A percentile compares a stretch with the other conserved stretches of the same genome.
Evolutionary conservation across 2,797 vertebrate genomes (phyloP).

Genomic region (Acestrorhynchus altus): DNA sequence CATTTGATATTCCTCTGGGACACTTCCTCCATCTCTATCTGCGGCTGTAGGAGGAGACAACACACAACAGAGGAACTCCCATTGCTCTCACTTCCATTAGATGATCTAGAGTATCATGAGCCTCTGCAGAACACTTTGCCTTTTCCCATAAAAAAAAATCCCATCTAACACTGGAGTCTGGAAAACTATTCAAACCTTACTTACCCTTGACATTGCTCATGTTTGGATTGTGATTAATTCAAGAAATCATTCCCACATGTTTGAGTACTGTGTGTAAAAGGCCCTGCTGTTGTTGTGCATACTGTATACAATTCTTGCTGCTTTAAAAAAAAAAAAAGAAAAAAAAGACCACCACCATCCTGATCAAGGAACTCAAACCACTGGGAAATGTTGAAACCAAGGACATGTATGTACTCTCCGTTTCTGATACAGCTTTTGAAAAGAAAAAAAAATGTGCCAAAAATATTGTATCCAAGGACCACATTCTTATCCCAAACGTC

Average conservation of each 20-base stretch:
- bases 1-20: slow-evolving; percentile 17
- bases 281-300: slow-evolving; percentile 71
- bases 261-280: slow-evolving; percentile 68
- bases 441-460: slow-evolving; percentile 60
- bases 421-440: slow-evolving; percentile 23
- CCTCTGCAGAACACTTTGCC: slow-evolving; percentile 35
- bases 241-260: slow-evolving; percentile 46
- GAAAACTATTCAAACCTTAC: slow-evolving; percentile 29
- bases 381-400: slow-evolving; percentile 47
- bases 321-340: slow-evolving; percentile 51
- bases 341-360: slow-evolving; percentile 28
- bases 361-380: slow-evolving; percentile 38
- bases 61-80: slow-evolving; percentile 47
- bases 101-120: slow-evolving; percentile 34
- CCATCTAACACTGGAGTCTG: slow-evolving; percentile 44
- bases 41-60: slow-evolving; percentile 22
- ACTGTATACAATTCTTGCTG: slow-evolving; percentile 51
- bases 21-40: slow-evolving; percentile 2
- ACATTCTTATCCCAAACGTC: slow-evolving; percentile 35
- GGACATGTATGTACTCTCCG: slow-evolving; percentile 14
- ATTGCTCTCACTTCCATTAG: slow-evolving; percentile 30
- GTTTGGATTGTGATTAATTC: slow-evolving; percentile 37
- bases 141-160: slow-evolving; percentile 28
- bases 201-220: slow-evolving; percentile 38
- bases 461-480: slow-evolving; percentile 40